phyloP scores from a whole-genome alignment of 2,113 vertebrate species.

The Rattus rattus region DNA sequence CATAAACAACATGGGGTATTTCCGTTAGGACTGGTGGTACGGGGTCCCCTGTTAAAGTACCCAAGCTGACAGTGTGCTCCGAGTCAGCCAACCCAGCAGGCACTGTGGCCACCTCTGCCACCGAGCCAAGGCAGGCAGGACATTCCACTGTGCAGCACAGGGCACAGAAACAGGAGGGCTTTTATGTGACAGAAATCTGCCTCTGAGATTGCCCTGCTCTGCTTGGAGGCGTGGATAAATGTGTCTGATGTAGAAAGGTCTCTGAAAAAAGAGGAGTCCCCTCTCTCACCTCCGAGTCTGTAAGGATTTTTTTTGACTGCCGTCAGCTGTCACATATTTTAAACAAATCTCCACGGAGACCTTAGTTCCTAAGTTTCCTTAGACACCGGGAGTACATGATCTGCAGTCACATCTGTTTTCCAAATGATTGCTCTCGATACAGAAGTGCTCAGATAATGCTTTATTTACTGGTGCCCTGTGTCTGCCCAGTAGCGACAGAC shows the following conservation, averaged over 20 bases:
- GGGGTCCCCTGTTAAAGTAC: accelerated
- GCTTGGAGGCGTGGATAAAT: neutral
- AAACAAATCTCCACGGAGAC: neutral
- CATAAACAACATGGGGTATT: neutral
- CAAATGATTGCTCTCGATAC: neutral
- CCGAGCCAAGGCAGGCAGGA: neutral
- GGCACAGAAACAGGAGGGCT: neutral
- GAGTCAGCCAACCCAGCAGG: neutral
- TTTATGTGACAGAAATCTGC: neutral
- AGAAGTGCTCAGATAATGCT: neutral
- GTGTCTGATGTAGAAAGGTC: neutral
- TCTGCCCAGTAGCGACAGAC: neutral
- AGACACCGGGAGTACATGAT: neutral
- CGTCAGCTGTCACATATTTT: neutral
- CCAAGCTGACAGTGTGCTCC: neutral
- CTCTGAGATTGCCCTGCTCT: neutral
- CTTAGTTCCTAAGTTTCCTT: neutral
- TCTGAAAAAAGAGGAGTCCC: neutral
- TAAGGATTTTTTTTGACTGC: neutral
- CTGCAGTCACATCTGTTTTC: neutral
- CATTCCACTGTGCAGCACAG: neutral
- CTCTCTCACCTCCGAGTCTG: neutral
- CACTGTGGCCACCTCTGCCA: neutral
- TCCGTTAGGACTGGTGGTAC: neutral
- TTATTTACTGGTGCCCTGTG: constrained; percentile 40